Evolutionary conservation across 2,113 vertebrate species (phyloP).

Genomic region (Puntigrus tetrazona): DNA sequence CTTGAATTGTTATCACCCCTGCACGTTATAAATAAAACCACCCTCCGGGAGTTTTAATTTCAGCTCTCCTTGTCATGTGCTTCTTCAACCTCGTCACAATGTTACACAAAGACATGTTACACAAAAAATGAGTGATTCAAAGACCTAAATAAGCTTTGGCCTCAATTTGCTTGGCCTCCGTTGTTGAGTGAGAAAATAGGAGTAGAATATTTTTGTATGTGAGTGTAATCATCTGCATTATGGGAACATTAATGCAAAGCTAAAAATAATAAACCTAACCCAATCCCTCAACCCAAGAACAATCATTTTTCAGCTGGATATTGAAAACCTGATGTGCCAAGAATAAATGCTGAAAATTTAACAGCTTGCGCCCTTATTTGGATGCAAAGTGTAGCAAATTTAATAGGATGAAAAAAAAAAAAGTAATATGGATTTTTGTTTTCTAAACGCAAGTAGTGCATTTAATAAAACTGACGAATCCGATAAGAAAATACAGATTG

Average conservation of each 20-base stretch:
- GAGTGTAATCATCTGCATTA: background rate
- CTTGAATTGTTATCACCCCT: too few relatives aligned
- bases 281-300: background rate
- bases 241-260: background rate
- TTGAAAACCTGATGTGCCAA: background rate
- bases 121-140: constrained; percentile 10
- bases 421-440: background rate
- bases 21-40: too few relatives aligned
- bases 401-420: background rate
- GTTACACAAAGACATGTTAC: constrained; percentile 8
- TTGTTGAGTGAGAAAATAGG: background rate
- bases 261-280: too few relatives aligned
- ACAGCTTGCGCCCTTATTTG: background rate
- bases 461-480: background rate
- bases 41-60: too few relatives aligned
- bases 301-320: background rate
- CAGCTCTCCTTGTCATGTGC: too few relatives aligned
- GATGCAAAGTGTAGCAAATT: background rate
- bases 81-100: too few relatives aligned
- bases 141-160: background rate
- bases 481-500: background rate
- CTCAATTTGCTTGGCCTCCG: background rate
- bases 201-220: background rate
- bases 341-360: background rate
- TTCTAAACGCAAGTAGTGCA: background rate